Conservation (phyloP, 2,797 vertebrate species). For the Acipenser ruthenus region DNA sequence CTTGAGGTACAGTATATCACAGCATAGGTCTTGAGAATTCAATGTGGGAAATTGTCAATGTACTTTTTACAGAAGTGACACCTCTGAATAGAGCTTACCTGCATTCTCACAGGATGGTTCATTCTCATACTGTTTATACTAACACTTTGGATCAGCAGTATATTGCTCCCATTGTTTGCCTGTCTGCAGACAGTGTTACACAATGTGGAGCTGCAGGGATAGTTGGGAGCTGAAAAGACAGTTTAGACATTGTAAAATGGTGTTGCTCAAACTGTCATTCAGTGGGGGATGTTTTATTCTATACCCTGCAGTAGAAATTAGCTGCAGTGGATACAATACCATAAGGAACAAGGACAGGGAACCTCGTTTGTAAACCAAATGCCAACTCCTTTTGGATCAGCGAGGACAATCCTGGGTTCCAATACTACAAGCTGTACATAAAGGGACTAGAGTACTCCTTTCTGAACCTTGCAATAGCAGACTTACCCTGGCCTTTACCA, state of each 20-base stretch:
- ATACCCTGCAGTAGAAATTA: no score
- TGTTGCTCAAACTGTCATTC: slow-evolving; percentile 28
- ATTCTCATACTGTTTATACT: slow-evolving; percentile 22
- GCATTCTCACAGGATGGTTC: slow-evolving; percentile 27
- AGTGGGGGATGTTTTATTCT: no score
- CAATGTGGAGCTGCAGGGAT: slow-evolving; percentile 20
- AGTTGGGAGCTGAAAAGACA: slow-evolving; percentile 25
- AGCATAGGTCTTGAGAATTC: neutral
- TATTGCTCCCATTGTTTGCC: neutral
- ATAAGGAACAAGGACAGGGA: no score
- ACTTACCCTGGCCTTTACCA: no score
- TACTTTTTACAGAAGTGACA: slow-evolving; percentile 45
- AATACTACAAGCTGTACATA: no score
- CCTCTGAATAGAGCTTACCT: slow-evolving; percentile 27
- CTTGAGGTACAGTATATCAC: no score
- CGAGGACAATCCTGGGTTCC: no score
- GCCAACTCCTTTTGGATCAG: no score
- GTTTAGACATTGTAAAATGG: slow-evolving; percentile 30
- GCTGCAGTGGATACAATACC: no score
- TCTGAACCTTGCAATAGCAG: no score
- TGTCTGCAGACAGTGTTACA: slow-evolving; percentile 25
- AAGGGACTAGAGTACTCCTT: no score
- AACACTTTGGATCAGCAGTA: slow-evolving; percentile 22
- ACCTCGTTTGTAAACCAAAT: no score
- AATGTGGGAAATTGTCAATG: slow-evolving; percentile 23